Evolutionary conservation across 2,888 invertebrate species (phyloP).

Genomic region (Mythimna impura): DNA sequence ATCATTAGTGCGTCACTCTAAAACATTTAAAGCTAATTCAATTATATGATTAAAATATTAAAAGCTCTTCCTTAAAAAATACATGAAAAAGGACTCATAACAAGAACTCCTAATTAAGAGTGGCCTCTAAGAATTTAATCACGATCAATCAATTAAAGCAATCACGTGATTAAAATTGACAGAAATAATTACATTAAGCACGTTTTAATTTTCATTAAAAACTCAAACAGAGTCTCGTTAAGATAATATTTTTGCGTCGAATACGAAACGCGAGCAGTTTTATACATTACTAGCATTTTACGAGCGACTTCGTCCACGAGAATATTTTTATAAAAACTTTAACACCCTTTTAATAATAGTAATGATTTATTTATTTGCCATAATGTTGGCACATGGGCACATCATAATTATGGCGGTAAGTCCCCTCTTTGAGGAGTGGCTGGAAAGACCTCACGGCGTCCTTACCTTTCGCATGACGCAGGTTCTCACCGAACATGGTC

Average conservation of each 20-base stretch:
- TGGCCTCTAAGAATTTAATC: conserved; percentile 9
- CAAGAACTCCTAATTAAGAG: conserved; percentile 12
- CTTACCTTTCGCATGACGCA: too few relatives aligned
- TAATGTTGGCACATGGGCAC: too few relatives aligned
- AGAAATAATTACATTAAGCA: conserved; percentile 40
- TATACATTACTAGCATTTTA: not conserved
- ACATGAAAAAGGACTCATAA: not conserved
- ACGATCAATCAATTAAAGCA: conserved; percentile 13
- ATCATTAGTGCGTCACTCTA: too few relatives aligned
- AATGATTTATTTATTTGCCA: too few relatives aligned
- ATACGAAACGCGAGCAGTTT: not conserved
- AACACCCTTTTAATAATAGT: too few relatives aligned
- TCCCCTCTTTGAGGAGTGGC: too few relatives aligned
- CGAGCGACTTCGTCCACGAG: too few relatives aligned
- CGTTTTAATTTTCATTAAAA: conserved; percentile 34
- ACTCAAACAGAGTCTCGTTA: conserved; percentile 18
- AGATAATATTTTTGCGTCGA: conserved; percentile 16
- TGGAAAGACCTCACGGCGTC: too few relatives aligned
- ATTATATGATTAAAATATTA: not conserved
- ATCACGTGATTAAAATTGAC: conserved; percentile 50
- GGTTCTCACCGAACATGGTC: too few relatives aligned
- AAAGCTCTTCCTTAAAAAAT: not conserved
- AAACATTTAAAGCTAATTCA: not conserved
- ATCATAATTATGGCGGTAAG: too few relatives aligned
- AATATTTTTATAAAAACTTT: too few relatives aligned